These are phyloP conservation scores for Nematolebias whitei DNA, from an alignment of 2,113 vertebrate species.

Conservation along the genomic window DNA sequence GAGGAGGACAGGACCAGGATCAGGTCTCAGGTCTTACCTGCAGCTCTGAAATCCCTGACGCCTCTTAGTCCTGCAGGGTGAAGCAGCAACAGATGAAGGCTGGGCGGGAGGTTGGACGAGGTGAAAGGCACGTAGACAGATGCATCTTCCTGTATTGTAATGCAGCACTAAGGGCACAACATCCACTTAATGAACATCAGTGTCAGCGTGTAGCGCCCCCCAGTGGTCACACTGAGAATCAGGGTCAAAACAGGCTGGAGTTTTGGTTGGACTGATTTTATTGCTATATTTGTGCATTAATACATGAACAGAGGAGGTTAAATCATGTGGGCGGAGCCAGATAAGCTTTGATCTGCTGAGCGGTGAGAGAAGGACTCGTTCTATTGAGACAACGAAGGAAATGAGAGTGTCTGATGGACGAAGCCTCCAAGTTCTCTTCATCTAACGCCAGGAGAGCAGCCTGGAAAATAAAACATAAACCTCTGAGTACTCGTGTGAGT, in stretches of 20 bases:
- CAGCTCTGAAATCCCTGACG: conserved; percentile 15
- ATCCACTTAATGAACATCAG: conserved; percentile 43
- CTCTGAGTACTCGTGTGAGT: too few species aligned
- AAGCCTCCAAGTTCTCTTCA: conserved; percentile 84
- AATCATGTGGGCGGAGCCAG: conserved; percentile 62
- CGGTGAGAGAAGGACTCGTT: conserved; percentile 85
- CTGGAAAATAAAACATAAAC: conserved; percentile 70
- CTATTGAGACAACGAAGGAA: conserved; percentile 82
- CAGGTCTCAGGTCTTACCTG: conserved; percentile 48
- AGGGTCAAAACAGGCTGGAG: too few species aligned
- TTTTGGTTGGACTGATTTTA: conserved; percentile 4
- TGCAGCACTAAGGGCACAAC: conserved; percentile 14
- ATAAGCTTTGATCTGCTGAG: conserved; percentile 82
- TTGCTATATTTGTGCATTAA: background rate
- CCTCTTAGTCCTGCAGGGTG: conserved; percentile 17
- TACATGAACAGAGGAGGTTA: background rate
- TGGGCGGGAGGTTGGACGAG: conserved; percentile 56
- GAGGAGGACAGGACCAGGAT: too few species aligned
- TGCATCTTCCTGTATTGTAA: conserved; percentile 50
- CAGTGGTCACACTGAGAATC: conserved; percentile 19
- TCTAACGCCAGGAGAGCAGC: conserved; percentile 89
- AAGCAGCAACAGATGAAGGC: conserved; percentile 15
- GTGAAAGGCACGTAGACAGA: conserved; percentile 67
- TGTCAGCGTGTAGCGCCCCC: conserved; percentile 31
- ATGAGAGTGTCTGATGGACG: conserved; percentile 80